These are phyloP conservation scores for Dorcus hopei DNA, from an alignment of 2,888 invertebrate species.

Conservation along the genomic window DNA sequence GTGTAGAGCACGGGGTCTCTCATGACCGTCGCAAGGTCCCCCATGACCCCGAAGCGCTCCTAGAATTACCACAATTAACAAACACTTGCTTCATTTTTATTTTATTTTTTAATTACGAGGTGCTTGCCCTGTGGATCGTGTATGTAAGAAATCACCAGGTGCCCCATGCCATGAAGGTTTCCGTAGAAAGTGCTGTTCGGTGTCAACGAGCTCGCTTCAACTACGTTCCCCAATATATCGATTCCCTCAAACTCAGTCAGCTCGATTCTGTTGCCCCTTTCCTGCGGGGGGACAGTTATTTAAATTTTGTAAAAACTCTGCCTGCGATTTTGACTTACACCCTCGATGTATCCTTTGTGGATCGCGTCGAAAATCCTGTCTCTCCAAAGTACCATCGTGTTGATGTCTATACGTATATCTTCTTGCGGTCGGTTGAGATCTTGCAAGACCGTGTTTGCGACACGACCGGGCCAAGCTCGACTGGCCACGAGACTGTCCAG, in stretches of 20 bases:
- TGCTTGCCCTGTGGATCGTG: slow-evolving; percentile 80
- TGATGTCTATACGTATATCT: slow-evolving; percentile 63
- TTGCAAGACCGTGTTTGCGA: slow-evolving; percentile 53
- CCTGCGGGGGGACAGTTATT: neutral
- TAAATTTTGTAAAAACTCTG: neutral
- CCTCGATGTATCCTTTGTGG: slow-evolving; percentile 58
- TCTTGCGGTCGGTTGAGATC: slow-evolving; percentile 68
- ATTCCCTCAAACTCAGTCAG: slow-evolving; percentile 70
- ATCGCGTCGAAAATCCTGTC: slow-evolving; percentile 71
- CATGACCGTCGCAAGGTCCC: slow-evolving; percentile 82
- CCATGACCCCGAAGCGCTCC: slow-evolving; percentile 81
- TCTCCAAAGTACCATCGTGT: slow-evolving; percentile 71
- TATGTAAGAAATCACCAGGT: slow-evolving; percentile 69
- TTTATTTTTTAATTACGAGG: slow-evolving; percentile 51
- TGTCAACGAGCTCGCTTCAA: slow-evolving; percentile 70
- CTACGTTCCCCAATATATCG: slow-evolving; percentile 73
- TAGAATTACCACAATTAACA: slow-evolving; percentile 35
- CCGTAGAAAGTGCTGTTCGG: slow-evolving; percentile 71
- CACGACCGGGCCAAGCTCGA: slow-evolving; percentile 72
- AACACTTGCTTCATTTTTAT: neutral
- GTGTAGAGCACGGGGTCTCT: slow-evolving; percentile 83
- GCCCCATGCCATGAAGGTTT: slow-evolving; percentile 79
- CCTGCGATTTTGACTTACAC: slow-evolving; percentile 43
- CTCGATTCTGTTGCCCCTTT: slow-evolving; percentile 51
- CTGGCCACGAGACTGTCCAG: slow-evolving; percentile 75